Base-by-base conservation (phyloP, 2,888 invertebrate genomes). In the Bellardia bayeri region DNA sequence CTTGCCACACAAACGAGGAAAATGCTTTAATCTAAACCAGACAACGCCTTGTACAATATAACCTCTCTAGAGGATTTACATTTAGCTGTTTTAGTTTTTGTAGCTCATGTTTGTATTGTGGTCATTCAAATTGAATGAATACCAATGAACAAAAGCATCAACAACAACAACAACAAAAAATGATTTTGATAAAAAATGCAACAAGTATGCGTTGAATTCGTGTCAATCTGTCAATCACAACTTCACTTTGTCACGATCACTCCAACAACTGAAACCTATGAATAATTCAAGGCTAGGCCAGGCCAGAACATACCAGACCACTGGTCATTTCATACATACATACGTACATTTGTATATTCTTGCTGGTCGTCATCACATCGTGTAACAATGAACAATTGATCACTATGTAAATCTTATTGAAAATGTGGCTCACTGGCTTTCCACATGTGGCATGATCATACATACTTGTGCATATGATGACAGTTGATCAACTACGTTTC, bases 201-300 rank as follows among this genome's bases (percentile, higher is more conserved):
- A 81, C 82, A 66, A 78, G 76, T 82, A 85, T 88, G 88, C 87
- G 85, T 85, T 87, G 82, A 75, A 82, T 85, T 82, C 85, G 88
- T 86, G 83, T 89, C 88, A 89, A 87, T 88, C 88, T 86, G 89
- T 88, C 88, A 87, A 85, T 88, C 87, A 88, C 83, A 87, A 85
- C 86, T 87, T 85, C 89, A 90, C 86, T 89, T 89, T 89, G 89
- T 88, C 89, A 89, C 88, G 88, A 89, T 89, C 89, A 88, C 85
- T 89, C 78, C 85, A 88, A 78, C 86, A 80, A 83, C 86, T 88
- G 51, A 82, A 87, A 49, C 72, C 89, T 75, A 89, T 89, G 89
- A 89, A 89, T 89, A 89, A 88, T 89, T 89, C 89, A 89, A 86
- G 85, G 84, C 71, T 80, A 69, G 80, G 42, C 66, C n/a, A 69